Conservation (phyloP, 2,113 vertebrate species). For the Myiozetetes cayanensis region DNA sequence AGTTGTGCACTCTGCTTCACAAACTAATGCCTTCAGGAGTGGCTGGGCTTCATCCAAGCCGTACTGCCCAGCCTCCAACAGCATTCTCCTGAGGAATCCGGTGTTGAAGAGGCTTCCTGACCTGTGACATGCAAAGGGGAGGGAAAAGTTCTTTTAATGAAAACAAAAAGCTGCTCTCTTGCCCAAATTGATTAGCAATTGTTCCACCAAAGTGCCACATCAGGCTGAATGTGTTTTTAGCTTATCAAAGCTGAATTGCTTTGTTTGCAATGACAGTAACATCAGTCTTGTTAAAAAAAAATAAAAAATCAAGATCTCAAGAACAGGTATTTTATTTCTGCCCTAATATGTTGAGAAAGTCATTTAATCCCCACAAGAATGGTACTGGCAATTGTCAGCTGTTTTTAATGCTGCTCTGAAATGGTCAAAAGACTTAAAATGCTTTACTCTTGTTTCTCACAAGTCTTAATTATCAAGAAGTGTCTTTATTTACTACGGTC, state of each 20-base stretch:
- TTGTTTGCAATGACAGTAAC: neutral
- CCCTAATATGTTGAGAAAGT: neutral
- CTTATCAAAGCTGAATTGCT: fast-evolving
- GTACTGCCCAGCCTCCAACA: conserved; percentile 84
- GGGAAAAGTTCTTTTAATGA: neutral
- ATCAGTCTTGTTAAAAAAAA: neutral
- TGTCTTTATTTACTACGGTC: neutral
- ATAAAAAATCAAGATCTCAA: neutral
- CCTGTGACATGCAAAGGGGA: conserved; percentile 69
- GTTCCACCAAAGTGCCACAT: neutral
- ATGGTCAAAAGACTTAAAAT: neutral
- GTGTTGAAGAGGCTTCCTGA: conserved; percentile 89
- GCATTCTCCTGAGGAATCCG: conserved; percentile 91
- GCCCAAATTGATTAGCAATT: neutral
- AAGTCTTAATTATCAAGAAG: neutral
- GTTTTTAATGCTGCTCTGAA: neutral
- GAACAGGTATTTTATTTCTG: neutral
- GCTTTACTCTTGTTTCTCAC: neutral
- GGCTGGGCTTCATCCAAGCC: conserved; percentile 89
- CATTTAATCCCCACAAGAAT: neutral
- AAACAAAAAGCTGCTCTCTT: neutral
- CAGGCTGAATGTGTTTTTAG: neutral
- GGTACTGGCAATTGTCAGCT: neutral
- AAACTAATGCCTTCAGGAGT: conserved; percentile 89
- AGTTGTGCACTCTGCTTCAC: conserved; percentile 91